phyloP scores from a whole-genome alignment of 2,888 invertebrate genomes.

The Seira sanloemensis region DNA sequence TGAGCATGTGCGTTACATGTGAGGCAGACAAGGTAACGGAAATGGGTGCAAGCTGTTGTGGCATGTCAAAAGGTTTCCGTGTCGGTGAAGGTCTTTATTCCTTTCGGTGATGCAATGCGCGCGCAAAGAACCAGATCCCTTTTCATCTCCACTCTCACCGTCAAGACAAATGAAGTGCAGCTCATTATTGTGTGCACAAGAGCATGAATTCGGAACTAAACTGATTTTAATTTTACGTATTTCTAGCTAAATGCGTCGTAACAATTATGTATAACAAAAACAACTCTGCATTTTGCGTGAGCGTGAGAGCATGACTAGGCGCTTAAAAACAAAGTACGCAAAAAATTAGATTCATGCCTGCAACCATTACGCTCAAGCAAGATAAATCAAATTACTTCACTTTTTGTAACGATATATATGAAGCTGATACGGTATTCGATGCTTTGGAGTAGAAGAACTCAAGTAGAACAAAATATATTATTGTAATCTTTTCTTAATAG shows the following conservation, averaged over 20 bases:
- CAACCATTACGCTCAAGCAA: background rate
- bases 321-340: background rate
- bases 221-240: conserved; percentile 12
- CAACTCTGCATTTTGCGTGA: background rate
- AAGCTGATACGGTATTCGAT: no score
- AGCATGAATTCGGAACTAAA: conserved; percentile 55
- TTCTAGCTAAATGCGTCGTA: background rate
- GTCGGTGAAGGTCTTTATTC: background rate
- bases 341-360: background rate
- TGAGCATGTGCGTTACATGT: no score
- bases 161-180: conserved; percentile 26
- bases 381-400: background rate
- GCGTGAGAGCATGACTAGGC: background rate
- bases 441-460: no score
- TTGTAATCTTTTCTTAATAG: background rate
- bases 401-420: no score
- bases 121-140: background rate
- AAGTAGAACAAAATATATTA: background rate
- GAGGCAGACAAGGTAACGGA: no score
- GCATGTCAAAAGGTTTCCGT: no score
- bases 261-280: no score
- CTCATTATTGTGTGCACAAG: conserved; percentile 35
- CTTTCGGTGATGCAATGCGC: background rate
- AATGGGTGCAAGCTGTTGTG: no score
- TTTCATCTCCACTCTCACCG: conserved; percentile 41